These are phyloP conservation scores for Sebastes iracundus DNA, from an alignment of 2,797 vertebrate species.

Conservation along the genomic window DNA sequence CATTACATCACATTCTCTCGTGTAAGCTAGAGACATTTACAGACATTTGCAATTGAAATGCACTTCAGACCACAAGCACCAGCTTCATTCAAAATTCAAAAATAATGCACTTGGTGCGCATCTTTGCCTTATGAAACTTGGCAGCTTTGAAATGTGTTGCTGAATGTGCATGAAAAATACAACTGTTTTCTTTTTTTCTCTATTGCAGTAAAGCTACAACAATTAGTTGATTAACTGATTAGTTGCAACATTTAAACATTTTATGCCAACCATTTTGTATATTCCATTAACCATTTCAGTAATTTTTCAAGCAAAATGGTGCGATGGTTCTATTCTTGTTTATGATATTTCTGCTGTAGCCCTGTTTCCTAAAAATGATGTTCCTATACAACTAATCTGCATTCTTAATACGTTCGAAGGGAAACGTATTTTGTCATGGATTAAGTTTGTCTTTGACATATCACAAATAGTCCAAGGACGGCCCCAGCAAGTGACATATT, in stretches of 20 bases:
- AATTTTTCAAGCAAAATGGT: background rate
- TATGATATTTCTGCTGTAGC: too few species aligned
- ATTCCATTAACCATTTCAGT: background rate
- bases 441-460: too few species aligned
- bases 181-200: background rate
- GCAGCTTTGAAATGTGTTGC: background rate
- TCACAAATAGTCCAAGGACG: too few species aligned
- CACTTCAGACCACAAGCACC: background rate
- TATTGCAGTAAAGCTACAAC: background rate
- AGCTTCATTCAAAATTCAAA: background rate
- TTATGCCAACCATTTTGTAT: background rate
- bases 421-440: too few species aligned
- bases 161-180: background rate
- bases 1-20: background rate
- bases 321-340: accelerated
- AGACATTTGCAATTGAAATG: background rate
- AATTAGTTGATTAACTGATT: background rate
- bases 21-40: background rate
- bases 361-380: too few species aligned
- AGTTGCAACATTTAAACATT: background rate
- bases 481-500: too few species aligned
- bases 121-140: too few species aligned
- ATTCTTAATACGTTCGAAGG: too few species aligned
- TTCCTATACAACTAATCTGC: too few species aligned
- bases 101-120: too few species aligned